Base-by-base conservation (phyloP, 2,888 invertebrate genomes). In the Nymphalis urticae region DNA sequence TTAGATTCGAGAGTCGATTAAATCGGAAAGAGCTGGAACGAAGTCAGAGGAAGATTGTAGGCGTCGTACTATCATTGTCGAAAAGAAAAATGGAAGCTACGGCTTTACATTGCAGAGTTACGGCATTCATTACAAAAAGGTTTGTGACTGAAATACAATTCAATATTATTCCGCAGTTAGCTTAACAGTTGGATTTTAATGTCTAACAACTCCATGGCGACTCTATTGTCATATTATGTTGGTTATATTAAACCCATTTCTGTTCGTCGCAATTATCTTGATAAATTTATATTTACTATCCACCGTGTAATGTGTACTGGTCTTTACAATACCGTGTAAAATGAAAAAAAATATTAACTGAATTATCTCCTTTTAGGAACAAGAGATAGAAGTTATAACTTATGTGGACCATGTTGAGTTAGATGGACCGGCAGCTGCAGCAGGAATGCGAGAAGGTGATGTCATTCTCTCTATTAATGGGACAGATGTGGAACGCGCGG, bases 101-200 rank as follows among this genome's bases (percentile, higher is more conserved):
- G 99, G 99, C 17, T 99, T 99, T 88, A 98, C 98, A 0, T 93
- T 99, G 51, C 98, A 99, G 94, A 98, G 98, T 79, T 99, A 99
- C 85, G 98, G 98, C 48, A 98, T 99, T 72, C 98, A 98, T 84
- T 98, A 98, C 86, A 97, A 97, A 84, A 96, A 96, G 86, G 93
- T 92, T 42, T 42, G 42, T 42, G 13, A 13, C 3, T 42, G 42
- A 42, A 72, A 13, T 50, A 48, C 27, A 24, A 8, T 47, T 13
- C 7, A 21, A 56, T 36, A 7, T 21, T 16, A 13, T 47, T 64
- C 13, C 8, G 48, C 27, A 19, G 47, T 32, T n/a, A 19, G n/a
- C 27, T 21, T 48, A 17, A 10, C 10, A 53, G 27, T 10, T 27
- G 16, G 13, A 13, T 42, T 42, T 13, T n/a, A 58, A 42, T 21